Evolutionary conservation across 2,113 vertebrate species (phyloP), one percentile per base, ranked within the genome.

Genomic region (Perccottus glenii): DNA sequence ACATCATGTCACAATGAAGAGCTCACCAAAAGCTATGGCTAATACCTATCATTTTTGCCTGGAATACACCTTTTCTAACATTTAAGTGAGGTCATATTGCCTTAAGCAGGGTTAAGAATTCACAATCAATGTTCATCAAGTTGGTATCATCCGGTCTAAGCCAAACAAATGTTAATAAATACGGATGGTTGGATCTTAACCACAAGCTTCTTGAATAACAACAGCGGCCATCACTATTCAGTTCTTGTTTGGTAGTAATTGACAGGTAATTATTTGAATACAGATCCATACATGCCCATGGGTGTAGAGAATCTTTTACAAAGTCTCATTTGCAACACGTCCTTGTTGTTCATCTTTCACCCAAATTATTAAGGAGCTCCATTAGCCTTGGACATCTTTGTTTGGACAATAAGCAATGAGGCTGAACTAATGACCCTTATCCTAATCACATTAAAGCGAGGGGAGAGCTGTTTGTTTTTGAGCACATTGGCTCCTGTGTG

Each of bases 371-470:
- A 91, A 89, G 83, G 87, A 81, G 77, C 19, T 80, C 77, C 85
- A 89, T 91, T 87, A 70, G 33, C 64, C 59, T 57, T 50, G 73
- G 77, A 85, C 84, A 83, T 91, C 81, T 88, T 65, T 89, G 86
- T 88, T 91, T 89, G 85, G 91, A 86, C 85, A 88, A 87, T 82
- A 87, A 84, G 78, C 86, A 86, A 72, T 60, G 85, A 87, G 75
- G 84, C 76, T 83, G 85, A 89, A 89, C 78, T 86, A 85, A 90
- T 88, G 88, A 88, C 89, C 81, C 85, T 83, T 73, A 82, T 70
- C 76, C 86, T 93, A 92, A 94, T 92, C 80, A 90, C 85, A 90
- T 92, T 76, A 93, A 47, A 33, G 59, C 36, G 47, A 70, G 51
- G 48, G 62, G 64, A 60, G 78, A 63, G 48, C 77, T 75, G 70